phyloP scores from a whole-genome alignment of 2,888 invertebrate genomes.

The Melanotus villosus region DNA sequence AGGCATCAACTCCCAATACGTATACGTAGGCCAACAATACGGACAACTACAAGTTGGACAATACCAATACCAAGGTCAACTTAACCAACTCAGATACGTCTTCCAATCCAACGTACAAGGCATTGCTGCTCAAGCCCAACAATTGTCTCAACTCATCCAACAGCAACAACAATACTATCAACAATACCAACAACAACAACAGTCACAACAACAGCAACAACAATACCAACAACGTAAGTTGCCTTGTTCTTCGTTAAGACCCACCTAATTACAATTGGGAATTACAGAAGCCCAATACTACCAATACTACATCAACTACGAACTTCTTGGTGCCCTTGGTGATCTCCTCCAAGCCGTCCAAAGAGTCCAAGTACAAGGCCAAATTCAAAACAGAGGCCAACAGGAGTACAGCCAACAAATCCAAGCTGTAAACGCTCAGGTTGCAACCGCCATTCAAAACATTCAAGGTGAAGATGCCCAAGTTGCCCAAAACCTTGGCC shows the following conservation, averaged over 20 bases:
- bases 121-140: background rate
- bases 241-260: too few species aligned
- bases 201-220: background rate
- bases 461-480: background rate
- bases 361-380: slow-evolving; percentile 1
- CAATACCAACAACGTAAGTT: background rate
- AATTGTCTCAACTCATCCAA: background rate
- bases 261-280: too few species aligned
- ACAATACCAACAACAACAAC: background rate
- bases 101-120: background rate
- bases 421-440: background rate
- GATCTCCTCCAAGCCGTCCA: background rate
- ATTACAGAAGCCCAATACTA: too few species aligned
- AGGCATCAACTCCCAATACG: background rate
- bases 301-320: background rate
- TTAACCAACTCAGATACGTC: background rate
- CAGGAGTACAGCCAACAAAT: background rate
- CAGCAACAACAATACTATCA: background rate
- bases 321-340: background rate
- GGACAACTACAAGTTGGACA: background rate
- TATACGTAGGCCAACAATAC: too few species aligned
- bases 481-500: background rate
- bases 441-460: background rate
- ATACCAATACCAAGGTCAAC: too few species aligned
- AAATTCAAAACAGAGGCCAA: background rate